Percentiles rank a stretch among this genome's conserved stretches.
Conservation (phyloP, 2,888 invertebrate genomes). For the Orthonychiurus folsomi region DNA sequence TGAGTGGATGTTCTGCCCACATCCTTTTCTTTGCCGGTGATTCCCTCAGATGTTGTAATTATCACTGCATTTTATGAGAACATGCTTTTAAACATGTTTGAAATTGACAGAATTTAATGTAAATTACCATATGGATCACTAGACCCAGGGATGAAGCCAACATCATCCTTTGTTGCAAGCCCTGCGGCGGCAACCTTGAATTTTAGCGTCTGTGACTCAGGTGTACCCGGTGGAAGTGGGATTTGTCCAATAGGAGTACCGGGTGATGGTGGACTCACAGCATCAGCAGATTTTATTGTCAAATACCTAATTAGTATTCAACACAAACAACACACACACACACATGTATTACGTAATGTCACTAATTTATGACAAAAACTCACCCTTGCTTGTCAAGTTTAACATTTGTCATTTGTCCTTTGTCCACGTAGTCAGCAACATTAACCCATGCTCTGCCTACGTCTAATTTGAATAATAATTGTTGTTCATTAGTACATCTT, state of each 20-base stretch:
- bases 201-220: not conserved
- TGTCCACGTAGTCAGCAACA: constrained; percentile 26
- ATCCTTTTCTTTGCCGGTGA: constrained; percentile 14
- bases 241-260: not conserved
- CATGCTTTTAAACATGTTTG: too few relatives aligned
- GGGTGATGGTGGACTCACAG: not conserved
- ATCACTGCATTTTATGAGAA: too few relatives aligned
- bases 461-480: constrained; percentile 13
- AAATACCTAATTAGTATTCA: constrained; percentile 19
- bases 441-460: constrained; percentile 25
- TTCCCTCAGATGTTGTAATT: constrained; percentile 14
- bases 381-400: constrained; percentile 23
- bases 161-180: not conserved
- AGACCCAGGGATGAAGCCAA: not conserved
- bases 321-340: too few relatives aligned
- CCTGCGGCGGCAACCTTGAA: not conserved
- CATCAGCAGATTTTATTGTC: constrained; percentile 11
- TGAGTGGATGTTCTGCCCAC: constrained; percentile 11
- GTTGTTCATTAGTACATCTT: too few relatives aligned
- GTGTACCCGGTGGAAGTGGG: not conserved
- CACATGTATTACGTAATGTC: not conserved
- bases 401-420: constrained; percentile 19
- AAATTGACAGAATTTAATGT: not conserved
- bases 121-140: not conserved
- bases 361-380: not conserved